Base-by-base conservation (phyloP, 2,888 invertebrate species). In the Gandaritis pyraliata region DNA sequence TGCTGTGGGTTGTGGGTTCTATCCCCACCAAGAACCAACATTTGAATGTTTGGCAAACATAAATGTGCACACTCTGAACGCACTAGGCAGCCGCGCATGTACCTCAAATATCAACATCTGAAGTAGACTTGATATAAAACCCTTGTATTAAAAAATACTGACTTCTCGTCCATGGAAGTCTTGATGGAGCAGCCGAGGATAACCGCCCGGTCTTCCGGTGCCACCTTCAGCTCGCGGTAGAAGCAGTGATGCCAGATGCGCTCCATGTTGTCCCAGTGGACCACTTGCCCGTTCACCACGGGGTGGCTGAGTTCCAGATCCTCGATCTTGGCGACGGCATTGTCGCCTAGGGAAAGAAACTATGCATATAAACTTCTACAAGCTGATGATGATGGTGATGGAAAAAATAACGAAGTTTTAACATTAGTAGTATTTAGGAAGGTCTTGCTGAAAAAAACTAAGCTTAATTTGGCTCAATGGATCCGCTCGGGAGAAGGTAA, bases 211-310 rank as follows among this genome's bases (percentile, higher is more conserved):
- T 90, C 90, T 68, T 91, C 90, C 0, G 90, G 90, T 0, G 90
- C 90, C 0, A 80, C 87, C 63, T 83, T 90, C 48, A 91, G 71
- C 65, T 90, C 90, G 15, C 71, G 80, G 33, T 90, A 91, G 58
- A 83, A 83, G 5, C 84, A 66, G 56, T 90, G 84, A 55, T 90
- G 88, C 85, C 90, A 87, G 23, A 90, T 73, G 30, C 90, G 74
- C 70, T 91, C 90, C 82, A 90, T 88, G 48, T 91, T 81, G 56
- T 91, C 88, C 91, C 91, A 91, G 41, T 90, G 82, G 0, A 78
- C 78, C 7, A 90, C 86, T 11, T 69, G 73, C 0, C 91, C 90
- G 0, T 72, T 72, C 3, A 68, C 70, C 0, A 91, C 77, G 0
- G 90, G 90, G 2, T 66, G 68, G 57, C 47, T 73, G 0, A 89